These are phyloP conservation scores for Heliconius ismenius DNA, from an alignment of 2,888 invertebrate species.

Conservation along the genomic window DNA sequence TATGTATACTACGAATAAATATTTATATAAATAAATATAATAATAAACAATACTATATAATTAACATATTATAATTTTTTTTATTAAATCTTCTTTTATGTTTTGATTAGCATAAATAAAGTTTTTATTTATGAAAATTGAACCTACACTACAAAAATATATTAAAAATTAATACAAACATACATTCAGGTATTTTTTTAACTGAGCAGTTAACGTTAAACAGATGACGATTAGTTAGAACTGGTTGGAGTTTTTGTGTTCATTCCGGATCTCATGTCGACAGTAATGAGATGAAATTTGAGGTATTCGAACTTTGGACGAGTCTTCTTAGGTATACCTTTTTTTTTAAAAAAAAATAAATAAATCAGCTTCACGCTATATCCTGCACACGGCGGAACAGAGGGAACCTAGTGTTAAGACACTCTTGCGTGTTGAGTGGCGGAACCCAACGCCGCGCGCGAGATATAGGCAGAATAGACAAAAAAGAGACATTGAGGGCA, in stretches of 20 bases:
- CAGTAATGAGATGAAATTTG: slow-evolving; percentile 30
- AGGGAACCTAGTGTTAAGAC: no score
- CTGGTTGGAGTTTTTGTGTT: slow-evolving; percentile 24
- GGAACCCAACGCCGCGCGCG: no score
- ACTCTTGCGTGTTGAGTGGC: no score
- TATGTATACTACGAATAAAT: no score
- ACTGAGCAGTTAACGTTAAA: background rate
- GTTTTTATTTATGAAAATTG: background rate
- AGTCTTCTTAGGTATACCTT: background rate
- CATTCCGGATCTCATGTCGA: slow-evolving; percentile 14
- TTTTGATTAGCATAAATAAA: background rate
- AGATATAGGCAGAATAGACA: background rate
- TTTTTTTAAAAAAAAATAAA: no score
- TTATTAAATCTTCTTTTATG: no score
- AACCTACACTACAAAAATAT: background rate
- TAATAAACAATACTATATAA: no score
- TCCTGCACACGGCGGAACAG: no score
- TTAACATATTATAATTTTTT: no score
- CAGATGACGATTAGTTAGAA: background rate
- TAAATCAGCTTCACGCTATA: no score
- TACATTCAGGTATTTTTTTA: background rate
- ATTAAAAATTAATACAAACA: background rate
- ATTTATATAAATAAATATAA: no score
- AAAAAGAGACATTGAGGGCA: background rate
- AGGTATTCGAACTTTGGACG: background rate